Base-by-base conservation (phyloP, 2,113 vertebrate genomes). In the Marcusenius ussheri region DNA sequence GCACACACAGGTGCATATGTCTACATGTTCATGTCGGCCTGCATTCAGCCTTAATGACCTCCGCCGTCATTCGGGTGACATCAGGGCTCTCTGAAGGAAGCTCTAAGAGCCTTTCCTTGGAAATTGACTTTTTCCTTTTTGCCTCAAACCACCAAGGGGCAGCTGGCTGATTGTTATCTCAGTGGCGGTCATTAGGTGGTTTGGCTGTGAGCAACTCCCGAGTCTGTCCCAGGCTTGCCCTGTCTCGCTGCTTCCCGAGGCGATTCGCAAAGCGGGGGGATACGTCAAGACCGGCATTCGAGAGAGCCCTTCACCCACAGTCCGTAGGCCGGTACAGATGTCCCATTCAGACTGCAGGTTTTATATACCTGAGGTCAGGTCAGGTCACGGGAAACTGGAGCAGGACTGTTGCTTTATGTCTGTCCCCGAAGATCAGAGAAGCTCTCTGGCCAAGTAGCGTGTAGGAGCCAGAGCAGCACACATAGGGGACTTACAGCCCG, bases 131-230 rank as follows among this genome's bases (percentile, higher is more conserved):
- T 53, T 83, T 89, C 47, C 62, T 74, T 83, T 11, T 85, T 35
- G 90, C 53, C 58, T 85, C 8, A 24, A 53, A 58, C 88, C 4
- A 15, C 56, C 39, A 51, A 70, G 53, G 80, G 83, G 80, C 87
- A 88, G 74, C 35, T 66, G 89, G 90, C 88, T 91, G 90, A 91
- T 91, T 90, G n/a, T 90, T 91, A 91, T 90, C 91, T 91, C 89
- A 88, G 85, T 50, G 74, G 74, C 45, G 3, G 88, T 89, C 89
- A 88, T 90, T 90, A 90, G 87, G 88, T 77, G 88, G 87, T 83
- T 89, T 89, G 13, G 66, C 86, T 88, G 87, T 91, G 83, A 89
- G 80, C 85, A 39, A 10, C 39, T 85, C 46, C 86, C 21, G 13
- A 86, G 88, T 92, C 66, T 39, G 90, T 89, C 89, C 74, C 21